Base-by-base conservation (phyloP, 2,113 vertebrate species). In the Climacteris rufus region DNA sequence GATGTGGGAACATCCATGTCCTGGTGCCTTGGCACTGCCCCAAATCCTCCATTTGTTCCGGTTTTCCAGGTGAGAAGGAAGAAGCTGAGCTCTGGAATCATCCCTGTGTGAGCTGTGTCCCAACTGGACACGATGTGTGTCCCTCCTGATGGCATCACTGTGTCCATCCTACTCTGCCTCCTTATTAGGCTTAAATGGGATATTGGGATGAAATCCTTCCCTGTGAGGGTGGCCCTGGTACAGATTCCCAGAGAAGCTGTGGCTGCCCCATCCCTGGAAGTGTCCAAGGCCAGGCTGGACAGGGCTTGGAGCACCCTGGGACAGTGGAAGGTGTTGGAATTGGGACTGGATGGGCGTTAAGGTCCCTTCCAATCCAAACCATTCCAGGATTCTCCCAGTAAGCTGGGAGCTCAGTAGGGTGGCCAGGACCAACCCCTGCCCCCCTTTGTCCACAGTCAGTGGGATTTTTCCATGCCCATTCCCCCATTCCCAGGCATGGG, bases 131-230 rank as follows among this genome's bases (percentile, higher is more conserved):
- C 81, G 4, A 0, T 2, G 10, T 1, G 3, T 7, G 3, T 57
- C 30, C n/a, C 25, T 35, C 3, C 12, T 0, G 0, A 2, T n/a
- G n/a, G 15, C 44, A 45, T 8, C 3, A 0, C 33, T 13, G 19
- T 4, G 23, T 64, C n/a, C 68, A 15, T 39, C 72, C 61, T 40
- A 28, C 71, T 83, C 65, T 69, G 76, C 40, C 40, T 59, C 70
- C 31, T 35, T 7, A 18, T 4, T 8, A 3, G 76, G 25, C 6
- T 11, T 37, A 19, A 13, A 18, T 31, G 33, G 33, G 20, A 39
- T 37, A 16, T 23, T 9, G 42, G 42, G 42, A 37, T 33, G 27
- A 16, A 31, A 56, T 39, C 5, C 40, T 3, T 31, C 7, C 9
- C 50, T 25, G 40, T 2, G 16, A 63, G 57, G 22, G 45, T 50